phyloP scores from a whole-genome alignment of 2,797 vertebrate species.

The Catostomus latipinnis region DNA sequence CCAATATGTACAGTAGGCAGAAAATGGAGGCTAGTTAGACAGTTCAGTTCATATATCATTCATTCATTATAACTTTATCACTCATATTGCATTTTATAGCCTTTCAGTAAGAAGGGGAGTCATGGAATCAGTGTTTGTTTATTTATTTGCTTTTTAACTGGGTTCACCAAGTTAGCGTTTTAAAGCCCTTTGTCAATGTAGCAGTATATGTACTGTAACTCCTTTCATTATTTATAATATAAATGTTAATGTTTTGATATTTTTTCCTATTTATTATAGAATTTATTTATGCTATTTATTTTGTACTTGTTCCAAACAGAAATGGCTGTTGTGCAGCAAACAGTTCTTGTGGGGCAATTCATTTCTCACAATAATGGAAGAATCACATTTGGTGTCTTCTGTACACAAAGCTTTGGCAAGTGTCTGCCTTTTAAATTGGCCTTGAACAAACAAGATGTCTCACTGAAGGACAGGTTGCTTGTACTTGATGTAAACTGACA shows the following conservation, averaged over 20 bases:
- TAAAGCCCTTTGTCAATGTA: slow-evolving; percentile 24
- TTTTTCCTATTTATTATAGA: slow-evolving; percentile 4
- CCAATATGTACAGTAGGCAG: slow-evolving; percentile 31
- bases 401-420: slow-evolving; percentile 2
- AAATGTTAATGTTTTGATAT: slow-evolving; percentile 20
- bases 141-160: neutral
- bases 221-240: neutral
- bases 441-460: neutral
- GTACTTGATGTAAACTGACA: slow-evolving; percentile 4
- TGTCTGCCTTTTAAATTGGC: no score
- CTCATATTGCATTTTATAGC: neutral
- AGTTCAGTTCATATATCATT: neutral
- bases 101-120: neutral
- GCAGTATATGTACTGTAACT: slow-evolving; percentile 27
- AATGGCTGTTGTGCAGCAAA: neutral
- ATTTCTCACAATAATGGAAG: neutral
- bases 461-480: neutral
- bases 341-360: no score
- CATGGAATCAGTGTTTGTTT: neutral
- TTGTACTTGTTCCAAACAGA: slow-evolving; percentile 20
- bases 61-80: neutral
- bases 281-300: slow-evolving; percentile 19
- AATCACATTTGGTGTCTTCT: neutral
- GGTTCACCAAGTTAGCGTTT: neutral
- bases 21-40: slow-evolving; percentile 16